A percentile compares a stretch with the other conserved stretches of the same genome.
phyloP scores from a whole-genome alignment of 2,113 vertebrate species.

The Ploceus nigricollis region DNA sequence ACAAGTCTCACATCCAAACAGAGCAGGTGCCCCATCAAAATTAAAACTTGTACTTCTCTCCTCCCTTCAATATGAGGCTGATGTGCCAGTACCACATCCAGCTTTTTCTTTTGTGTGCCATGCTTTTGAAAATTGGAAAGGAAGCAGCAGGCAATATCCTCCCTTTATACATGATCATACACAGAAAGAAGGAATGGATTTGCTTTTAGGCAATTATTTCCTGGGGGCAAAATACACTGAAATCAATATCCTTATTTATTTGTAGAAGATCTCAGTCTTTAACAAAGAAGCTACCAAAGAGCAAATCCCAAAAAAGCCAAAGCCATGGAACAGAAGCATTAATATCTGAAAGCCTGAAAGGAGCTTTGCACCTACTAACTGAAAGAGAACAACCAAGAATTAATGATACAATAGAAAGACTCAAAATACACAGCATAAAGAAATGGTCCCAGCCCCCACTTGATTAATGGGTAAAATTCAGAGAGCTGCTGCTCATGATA shows the following conservation, averaged over 20 bases:
- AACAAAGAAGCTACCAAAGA: neutral
- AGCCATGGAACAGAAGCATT: neutral
- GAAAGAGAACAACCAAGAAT: neutral
- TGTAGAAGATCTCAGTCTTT: neutral
- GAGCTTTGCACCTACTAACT: neutral
- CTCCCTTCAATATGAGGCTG: neutral
- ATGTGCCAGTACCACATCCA: neutral
- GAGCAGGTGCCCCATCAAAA: neutral
- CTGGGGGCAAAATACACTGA: neutral
- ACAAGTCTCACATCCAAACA: neutral
- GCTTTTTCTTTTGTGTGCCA: neutral
- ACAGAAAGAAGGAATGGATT: neutral
- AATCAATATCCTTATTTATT: conserved; percentile 12
- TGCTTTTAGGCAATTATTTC: conserved; percentile 6
- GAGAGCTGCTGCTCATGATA: neutral
- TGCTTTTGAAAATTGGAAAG: neutral
- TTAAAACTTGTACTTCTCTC: neutral
- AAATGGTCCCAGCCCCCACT: neutral
- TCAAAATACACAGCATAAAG: neutral
- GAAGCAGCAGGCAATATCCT: neutral
- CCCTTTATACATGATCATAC: neutral
- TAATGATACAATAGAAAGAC: neutral
- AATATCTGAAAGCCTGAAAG: neutral
- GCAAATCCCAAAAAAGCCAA: neutral
- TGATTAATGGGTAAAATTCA: neutral